A percentile compares a stretch with the other conserved stretches of the same genome.
These are phyloP conservation scores for Sinella curviseta DNA, from an alignment of 1,140 invertebrate species.

Conservation along the genomic window DNA sequence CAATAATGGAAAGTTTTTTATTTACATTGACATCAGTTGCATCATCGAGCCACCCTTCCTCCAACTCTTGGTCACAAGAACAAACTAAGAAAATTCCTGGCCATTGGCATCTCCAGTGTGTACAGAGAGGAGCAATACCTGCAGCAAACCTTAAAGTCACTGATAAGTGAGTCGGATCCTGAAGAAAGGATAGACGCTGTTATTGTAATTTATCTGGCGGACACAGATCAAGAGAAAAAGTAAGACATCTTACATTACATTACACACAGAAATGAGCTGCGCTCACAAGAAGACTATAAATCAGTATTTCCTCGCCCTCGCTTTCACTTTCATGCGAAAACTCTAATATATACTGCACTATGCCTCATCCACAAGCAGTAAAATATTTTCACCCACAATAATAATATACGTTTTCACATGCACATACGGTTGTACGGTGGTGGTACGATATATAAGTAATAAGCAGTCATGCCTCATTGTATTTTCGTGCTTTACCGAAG, in stretches of 20 bases:
- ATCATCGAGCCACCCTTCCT: conserved; percentile 14
- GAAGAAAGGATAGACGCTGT: conserved; percentile 35
- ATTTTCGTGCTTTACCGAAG: too few species aligned
- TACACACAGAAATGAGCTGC: neutral
- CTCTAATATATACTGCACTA: too few species aligned
- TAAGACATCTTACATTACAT: conserved; percentile 15
- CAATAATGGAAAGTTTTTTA: neutral
- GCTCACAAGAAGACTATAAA: neutral
- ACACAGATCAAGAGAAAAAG: conserved; percentile 36
- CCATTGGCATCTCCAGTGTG: conserved; percentile 45
- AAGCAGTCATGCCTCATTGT: too few species aligned
- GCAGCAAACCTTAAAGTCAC: conserved; percentile 37
- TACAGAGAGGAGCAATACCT: conserved; percentile 46
- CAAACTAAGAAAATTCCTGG: conserved; percentile 34
- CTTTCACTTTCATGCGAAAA: too few species aligned
- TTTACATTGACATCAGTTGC: neutral
- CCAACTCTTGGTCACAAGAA: conserved; percentile 1
- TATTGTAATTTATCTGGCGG: conserved; percentile 44
- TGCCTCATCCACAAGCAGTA: too few species aligned
- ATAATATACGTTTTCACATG: too few species aligned
- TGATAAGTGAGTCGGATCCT: conserved; percentile 37
- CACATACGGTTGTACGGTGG: too few species aligned
- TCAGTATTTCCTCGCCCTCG: neutral
- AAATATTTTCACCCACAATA: too few species aligned
- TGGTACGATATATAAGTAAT: too few species aligned